Evolutionary conservation across 2,113 vertebrate species (phyloP).

Genomic region (Thalassarche chlororhynchos): DNA sequence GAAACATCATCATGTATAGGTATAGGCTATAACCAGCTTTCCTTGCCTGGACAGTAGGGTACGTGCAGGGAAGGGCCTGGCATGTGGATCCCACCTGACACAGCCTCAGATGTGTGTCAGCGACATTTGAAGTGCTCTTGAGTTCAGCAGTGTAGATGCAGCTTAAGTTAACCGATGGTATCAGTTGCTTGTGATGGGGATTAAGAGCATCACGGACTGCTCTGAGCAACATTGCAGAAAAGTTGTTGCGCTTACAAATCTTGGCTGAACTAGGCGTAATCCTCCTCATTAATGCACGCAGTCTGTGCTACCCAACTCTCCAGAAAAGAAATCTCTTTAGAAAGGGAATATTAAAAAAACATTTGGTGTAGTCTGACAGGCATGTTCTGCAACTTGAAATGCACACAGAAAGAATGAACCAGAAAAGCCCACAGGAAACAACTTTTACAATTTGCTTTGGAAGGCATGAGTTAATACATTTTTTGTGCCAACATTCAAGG

Average conservation of each 20-base stretch:
- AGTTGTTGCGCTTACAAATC: not conserved
- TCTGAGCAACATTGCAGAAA: not conserved
- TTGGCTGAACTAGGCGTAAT: not conserved
- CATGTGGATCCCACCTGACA: not conserved
- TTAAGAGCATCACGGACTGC: not conserved
- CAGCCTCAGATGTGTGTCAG: not conserved
- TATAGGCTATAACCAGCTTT: not conserved
- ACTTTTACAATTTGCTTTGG: not conserved
- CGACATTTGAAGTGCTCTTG: not conserved
- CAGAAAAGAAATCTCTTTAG: not conserved
- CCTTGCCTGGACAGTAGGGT: not conserved
- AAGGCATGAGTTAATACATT: fast-evolving
- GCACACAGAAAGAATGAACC: not conserved
- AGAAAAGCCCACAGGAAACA: not conserved
- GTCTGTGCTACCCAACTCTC: not conserved
- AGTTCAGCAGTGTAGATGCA: not conserved
- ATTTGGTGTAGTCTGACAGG: not conserved
- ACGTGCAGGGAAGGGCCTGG: not conserved
- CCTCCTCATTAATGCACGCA: not conserved
- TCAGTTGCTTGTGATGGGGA: not conserved
- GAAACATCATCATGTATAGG: fast-evolving
- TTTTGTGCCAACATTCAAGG: not conserved
- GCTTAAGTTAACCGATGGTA: not conserved
- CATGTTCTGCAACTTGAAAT: not conserved
- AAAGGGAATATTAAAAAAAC: not conserved